Evolutionary conservation across 2,113 vertebrate genomes (phyloP), one percentile per base, ranked within the genome.

Genomic region (Megaceryle torquata): DNA sequence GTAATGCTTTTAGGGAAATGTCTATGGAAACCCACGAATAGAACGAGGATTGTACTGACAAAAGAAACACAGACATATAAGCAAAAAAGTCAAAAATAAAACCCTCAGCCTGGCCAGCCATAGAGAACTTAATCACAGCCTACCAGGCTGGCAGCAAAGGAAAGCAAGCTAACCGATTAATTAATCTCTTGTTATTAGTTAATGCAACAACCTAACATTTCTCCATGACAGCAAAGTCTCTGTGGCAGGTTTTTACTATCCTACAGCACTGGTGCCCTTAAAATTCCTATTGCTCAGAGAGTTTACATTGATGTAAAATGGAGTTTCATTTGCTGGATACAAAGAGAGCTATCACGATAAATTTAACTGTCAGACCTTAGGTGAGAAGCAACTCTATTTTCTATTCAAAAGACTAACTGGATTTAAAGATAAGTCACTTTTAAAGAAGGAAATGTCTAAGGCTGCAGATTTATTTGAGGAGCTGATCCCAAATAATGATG

Each of bases 191-290:
- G 69, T 93, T 95, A 93, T 95, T 96, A 89, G 95, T 95, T 96
- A 97, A 97, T 87, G 88, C 74, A 95, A 96, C 77, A 95, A 95
- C 82, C 90, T 82, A 93, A 53, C 93, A 85, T 96, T 97, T 95
- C 89, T 91, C 89, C 70, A 11, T 94, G 86, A 93, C 92, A 94
- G 82, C 89, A 86, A 18, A 19, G 59, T 93, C 90, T 88, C 80
- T 29, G 31, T 51, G 91, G 96, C 95, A 96, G 88, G 86, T 89
- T 95, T 97, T 97, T 96, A 93, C 91, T 91, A 95, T 69, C 79
- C 81, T 97, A 92, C 88, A 7, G 93, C 78, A 76, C 94, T 88
- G 85, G 90, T 91, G 86, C 94, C 82, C 43, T 80, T 85, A 92
- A 94, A 77, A 79, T 60, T 82, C 48, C 69, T 63, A 59, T 78